A percentile compares a stretch with the other conserved stretches of the same genome.
Conservation (phyloP, 2,888 invertebrate genomes). For the Hydrotaea cyrtoneurina region DNA sequence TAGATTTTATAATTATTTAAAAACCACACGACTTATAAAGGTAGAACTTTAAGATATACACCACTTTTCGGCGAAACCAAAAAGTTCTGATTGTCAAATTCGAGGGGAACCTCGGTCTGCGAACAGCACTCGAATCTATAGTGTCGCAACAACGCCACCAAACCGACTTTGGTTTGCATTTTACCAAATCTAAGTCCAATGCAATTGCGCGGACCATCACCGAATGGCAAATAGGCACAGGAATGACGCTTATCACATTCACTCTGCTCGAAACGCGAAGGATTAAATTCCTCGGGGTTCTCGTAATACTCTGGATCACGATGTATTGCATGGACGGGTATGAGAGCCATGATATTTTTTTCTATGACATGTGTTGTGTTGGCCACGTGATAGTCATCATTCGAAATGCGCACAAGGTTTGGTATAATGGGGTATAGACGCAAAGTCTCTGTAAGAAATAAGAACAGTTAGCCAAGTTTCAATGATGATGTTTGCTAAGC, state of each 20-base stretch:
- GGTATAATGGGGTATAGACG: slow-evolving; percentile 83
- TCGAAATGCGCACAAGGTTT: slow-evolving; percentile 81
- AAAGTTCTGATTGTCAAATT: slow-evolving; percentile 54
- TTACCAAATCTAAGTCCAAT: slow-evolving; percentile 77
- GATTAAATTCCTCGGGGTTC: slow-evolving; percentile 84
- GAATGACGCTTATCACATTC: slow-evolving; percentile 82
- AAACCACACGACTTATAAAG: neutral
- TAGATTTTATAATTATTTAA: too few relatives aligned
- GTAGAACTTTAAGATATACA: slow-evolving; percentile 56
- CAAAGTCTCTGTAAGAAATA: slow-evolving; percentile 78
- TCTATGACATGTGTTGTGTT: slow-evolving; percentile 82
- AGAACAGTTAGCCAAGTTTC: too few relatives aligned
- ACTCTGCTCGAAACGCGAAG: slow-evolving; percentile 83
- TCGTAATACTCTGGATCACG: slow-evolving; percentile 83
- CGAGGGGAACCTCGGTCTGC: slow-evolving; percentile 67
- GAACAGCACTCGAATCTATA: slow-evolving; percentile 69
- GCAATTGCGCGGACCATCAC: slow-evolving; percentile 77
- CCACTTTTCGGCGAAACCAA: slow-evolving; percentile 62
- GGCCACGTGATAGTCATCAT: slow-evolving; percentile 81
- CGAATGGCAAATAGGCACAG: slow-evolving; percentile 77
- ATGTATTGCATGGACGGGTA: slow-evolving; percentile 83
- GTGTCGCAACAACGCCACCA: slow-evolving; percentile 70
- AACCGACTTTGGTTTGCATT: slow-evolving; percentile 75
- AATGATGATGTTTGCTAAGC: neutral
- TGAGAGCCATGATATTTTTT: slow-evolving; percentile 81